A percentile compares a stretch with the other conserved stretches of the same genome.
Evolutionary conservation across 1,140 invertebrate species (phyloP).

Genomic region (Drosophila biarmipes): DNA sequence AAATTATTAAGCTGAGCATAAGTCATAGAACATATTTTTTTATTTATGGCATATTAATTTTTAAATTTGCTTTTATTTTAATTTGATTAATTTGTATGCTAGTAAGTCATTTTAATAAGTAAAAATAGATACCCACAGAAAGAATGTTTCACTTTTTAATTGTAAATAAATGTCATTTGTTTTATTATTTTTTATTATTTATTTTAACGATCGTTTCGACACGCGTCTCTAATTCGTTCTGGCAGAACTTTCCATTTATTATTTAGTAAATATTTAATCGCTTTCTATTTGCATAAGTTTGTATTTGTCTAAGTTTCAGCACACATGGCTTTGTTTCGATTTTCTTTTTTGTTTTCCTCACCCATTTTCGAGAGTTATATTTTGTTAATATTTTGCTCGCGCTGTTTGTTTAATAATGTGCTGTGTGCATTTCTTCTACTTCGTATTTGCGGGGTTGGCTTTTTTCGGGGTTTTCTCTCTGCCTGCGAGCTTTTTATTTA

Average conservation of each 20-base stretch:
- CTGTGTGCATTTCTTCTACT: slow-evolving; percentile 36
- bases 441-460: slow-evolving; percentile 37
- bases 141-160: not conserved
- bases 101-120: no score
- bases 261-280: slow-evolving; percentile 27
- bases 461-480: slow-evolving; percentile 21
- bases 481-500: slow-evolving; percentile 41
- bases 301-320: slow-evolving; percentile 40
- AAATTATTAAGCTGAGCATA: no score
- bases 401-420: slow-evolving; percentile 47
- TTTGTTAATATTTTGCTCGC: slow-evolving; percentile 34
- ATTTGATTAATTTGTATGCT: no score
- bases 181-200: not conserved
- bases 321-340: slow-evolving; percentile 29
- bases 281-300: slow-evolving; percentile 36
- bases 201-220: not conserved
- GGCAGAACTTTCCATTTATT: slow-evolving; percentile 19
- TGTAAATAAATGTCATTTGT: not conserved
- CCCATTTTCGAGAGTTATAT: slow-evolving; percentile 23
- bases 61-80: no score
- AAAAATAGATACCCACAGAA: not conserved
- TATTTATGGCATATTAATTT: no score
- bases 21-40: no score
- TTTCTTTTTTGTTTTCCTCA: not conserved
- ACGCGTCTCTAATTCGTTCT: slow-evolving; percentile 9